These are phyloP conservation scores for Syncerus caffer DNA, from an alignment of 2,797 vertebrate species.

Conservation along the genomic window DNA sequence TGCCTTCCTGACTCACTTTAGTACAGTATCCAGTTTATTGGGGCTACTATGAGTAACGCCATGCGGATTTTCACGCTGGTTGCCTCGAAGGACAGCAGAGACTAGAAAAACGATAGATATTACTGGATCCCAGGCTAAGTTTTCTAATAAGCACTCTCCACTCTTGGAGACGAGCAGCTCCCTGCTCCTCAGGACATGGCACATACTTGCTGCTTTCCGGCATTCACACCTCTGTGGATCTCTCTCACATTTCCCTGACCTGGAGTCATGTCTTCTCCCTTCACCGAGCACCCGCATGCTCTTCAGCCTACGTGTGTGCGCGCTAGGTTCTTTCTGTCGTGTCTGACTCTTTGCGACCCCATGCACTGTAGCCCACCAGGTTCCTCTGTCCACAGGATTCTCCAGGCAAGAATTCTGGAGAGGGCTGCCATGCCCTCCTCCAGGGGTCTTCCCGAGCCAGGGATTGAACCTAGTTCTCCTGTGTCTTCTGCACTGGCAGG, in stretches of 20 bases:
- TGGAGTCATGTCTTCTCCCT: neutral
- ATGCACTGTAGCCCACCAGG: neutral
- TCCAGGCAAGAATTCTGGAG: neutral
- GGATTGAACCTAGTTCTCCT: neutral
- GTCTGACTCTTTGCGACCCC: neutral
- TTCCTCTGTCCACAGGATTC: neutral
- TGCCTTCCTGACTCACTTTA: neutral
- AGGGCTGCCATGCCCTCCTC: neutral
- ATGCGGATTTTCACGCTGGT: rapidly evolving
- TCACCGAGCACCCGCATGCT: neutral
- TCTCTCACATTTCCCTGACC: neutral
- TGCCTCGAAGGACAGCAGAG: neutral
- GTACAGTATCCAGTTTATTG: neutral
- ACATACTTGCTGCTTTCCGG: neutral
- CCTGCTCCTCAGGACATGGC: neutral
- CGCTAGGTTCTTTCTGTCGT: neutral
- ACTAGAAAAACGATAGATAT: neutral
- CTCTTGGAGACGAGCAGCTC: neutral
- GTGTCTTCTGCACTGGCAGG: neutral
- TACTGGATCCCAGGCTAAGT: neutral
- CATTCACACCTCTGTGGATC: neutral
- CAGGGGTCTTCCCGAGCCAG: neutral
- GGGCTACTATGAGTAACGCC: neutral
- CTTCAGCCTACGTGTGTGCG: neutral
- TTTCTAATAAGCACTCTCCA: neutral